These are phyloP conservation scores for Numida meleagris DNA, from an alignment of 2,113 vertebrate species.

Conservation along the genomic window DNA sequence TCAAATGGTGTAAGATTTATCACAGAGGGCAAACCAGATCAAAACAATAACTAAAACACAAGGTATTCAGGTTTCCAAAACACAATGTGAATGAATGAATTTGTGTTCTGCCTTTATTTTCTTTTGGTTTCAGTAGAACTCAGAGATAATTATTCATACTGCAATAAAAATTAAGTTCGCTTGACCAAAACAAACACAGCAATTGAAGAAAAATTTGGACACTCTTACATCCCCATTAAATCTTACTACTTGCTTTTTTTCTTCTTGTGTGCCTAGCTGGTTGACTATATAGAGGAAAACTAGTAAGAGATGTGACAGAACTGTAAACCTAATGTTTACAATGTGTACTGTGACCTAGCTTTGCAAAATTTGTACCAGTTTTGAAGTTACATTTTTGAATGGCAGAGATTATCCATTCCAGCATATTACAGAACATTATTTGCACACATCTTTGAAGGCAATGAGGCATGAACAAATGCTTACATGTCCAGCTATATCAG, in stretches of 20 bases:
- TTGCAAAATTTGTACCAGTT: neutral
- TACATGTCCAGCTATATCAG: neutral
- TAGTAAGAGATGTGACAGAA: neutral
- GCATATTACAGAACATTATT: neutral
- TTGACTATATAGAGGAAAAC: neutral
- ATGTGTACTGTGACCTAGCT: neutral
- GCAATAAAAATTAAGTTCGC: neutral
- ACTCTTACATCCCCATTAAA: neutral
- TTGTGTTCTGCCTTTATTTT: neutral
- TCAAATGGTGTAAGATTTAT: neutral
- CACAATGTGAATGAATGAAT: neutral
- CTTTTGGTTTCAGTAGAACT: neutral
- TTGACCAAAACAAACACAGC: neutral
- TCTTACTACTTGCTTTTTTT: neutral
- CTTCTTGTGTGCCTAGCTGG: neutral
- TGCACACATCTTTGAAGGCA: neutral
- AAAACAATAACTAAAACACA: neutral
- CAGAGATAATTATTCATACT: neutral
- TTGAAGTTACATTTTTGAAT: neutral
- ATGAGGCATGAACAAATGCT: neutral
- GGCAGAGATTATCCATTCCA: neutral
- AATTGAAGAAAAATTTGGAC: neutral
- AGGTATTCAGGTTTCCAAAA: neutral
- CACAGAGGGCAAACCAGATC: neutral
- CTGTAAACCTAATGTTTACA: neutral